Base-by-base conservation (phyloP, 1,140 invertebrate genomes). In the Scaptodrosophila lebanonensis region DNA sequence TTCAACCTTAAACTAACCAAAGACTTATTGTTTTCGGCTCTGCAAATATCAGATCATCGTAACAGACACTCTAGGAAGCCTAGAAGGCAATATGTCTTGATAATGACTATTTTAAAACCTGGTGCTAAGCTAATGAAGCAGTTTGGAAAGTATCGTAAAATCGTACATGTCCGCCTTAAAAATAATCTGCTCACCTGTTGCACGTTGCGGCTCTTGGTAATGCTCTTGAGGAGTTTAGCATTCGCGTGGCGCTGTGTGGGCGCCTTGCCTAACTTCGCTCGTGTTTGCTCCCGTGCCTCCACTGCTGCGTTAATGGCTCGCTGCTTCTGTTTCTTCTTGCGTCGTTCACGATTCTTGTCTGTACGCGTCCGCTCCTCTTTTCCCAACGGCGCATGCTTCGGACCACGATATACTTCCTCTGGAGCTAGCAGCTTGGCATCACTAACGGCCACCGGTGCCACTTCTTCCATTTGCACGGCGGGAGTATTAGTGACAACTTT, bases 401-500 rank as follows among this genome's bases (percentile, higher is more conserved):
- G 85, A 88, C 94, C 95, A 16, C 87, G 89, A 88, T 93, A 91
- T 9, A 99, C 89, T 92, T 99, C 98, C 88, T 99, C 95, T 2
- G 98, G 98, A 13, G 98, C 97, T 32, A 99, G 87, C 12, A 98
- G 87, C 0, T 92, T 90, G 8, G 93, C 94, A 89, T 98, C 95
- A 79, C 92, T 96, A 0, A 93, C 91, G 15, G 92, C 91, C 1
- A 95, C 89, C 20, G 97, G 97, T 2, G 95, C 95, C n/a, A 98
- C 95, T 89, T 99, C 97, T 89, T 99, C 98, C 91, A 98, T 95
- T 18, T 88, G 91, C 42, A 99, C 93, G 2, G 97, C 94, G 11
- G 97, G 95, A 58, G 97, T 88, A 87, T 99, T 99, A 42, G 90
- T 95, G 1, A 99, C 89, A 64, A 99, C 94, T 87, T 95, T 96